Evolutionary conservation across 2,113 vertebrate species (phyloP).

Genomic region (Ancistrus triradiatus): DNA sequence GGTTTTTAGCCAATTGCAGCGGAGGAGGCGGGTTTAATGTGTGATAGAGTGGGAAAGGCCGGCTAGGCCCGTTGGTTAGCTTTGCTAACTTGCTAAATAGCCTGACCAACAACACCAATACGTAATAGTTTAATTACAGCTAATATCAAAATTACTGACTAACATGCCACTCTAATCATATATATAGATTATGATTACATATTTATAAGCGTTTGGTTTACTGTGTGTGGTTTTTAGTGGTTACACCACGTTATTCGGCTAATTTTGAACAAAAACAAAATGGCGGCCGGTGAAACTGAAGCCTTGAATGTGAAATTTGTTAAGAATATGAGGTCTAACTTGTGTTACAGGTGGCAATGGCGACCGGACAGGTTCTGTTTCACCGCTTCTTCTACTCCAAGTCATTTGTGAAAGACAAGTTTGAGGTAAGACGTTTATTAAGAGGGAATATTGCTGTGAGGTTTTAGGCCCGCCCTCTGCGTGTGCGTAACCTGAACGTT

Average conservation of each 20-base stretch:
- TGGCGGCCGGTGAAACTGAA: constrained; percentile 64
- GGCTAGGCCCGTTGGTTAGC: constrained; percentile 39
- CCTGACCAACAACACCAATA: no score
- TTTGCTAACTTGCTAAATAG: neutral
- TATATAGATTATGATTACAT: no score
- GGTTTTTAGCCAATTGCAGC: neutral
- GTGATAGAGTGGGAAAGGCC: no score
- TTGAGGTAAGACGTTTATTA: constrained; percentile 79
- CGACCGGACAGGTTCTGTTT: constrained; percentile 93
- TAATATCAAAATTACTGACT: no score
- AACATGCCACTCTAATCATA: no score
- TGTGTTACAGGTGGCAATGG: constrained; percentile 89
- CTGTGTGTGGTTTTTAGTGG: neutral
- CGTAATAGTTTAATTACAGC: no score
- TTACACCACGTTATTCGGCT: neutral
- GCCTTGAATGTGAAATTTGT: constrained; percentile 7
- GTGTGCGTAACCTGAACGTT: constrained; percentile 21
- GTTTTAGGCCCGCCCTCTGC: no score
- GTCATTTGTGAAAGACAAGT: constrained; percentile 97
- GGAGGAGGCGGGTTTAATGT: neutral
- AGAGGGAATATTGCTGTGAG: no score
- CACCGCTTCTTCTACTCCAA: constrained; percentile 98
- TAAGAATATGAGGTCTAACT: neutral
- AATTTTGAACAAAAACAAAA: constrained; percentile 61
- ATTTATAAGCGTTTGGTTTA: no score